A percentile compares a stretch with the other conserved stretches of the same genome.
These are phyloP conservation scores for Amorpha juglandis DNA, from an alignment of 2,888 invertebrate species.

Conservation along the genomic window DNA sequence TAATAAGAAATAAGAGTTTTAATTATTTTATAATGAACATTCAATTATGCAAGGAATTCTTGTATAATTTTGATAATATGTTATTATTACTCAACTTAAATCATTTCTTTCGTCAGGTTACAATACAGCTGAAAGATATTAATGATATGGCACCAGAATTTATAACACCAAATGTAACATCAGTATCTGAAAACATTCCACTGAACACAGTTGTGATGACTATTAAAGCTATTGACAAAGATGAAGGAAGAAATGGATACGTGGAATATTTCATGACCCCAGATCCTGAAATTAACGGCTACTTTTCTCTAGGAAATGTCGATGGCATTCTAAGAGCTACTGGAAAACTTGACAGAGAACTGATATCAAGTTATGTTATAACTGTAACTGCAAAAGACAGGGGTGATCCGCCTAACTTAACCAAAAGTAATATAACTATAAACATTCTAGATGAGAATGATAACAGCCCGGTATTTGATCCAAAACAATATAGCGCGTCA, in stretches of 20 bases:
- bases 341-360: constrained; percentile 93
- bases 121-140: constrained; percentile 93
- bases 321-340: constrained; percentile 94
- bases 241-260: constrained; percentile 95
- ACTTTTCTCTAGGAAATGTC: constrained; percentile 92
- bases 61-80: too few relatives aligned
- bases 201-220: constrained; percentile 94
- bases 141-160: constrained; percentile 97
- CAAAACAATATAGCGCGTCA: constrained; percentile 94
- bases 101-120: constrained; percentile 86
- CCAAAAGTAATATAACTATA: constrained; percentile 88
- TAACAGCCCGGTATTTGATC: constrained; percentile 94
- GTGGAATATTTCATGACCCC: constrained; percentile 93
- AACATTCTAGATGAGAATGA: constrained; percentile 94
- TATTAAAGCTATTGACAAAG: constrained; percentile 94
- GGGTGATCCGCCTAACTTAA: constrained; percentile 91
- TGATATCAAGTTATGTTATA: constrained; percentile 89
- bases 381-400: constrained; percentile 93
- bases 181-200: constrained; percentile 93
- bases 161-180: constrained; percentile 90
- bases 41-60: too few relatives aligned
- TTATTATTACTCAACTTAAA: too few relatives aligned
- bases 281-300: constrained; percentile 85
- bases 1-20: too few relatives aligned
- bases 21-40: too few relatives aligned